Conservation (phyloP, 2,888 invertebrate genomes). For the Lycia hirtaria region DNA sequence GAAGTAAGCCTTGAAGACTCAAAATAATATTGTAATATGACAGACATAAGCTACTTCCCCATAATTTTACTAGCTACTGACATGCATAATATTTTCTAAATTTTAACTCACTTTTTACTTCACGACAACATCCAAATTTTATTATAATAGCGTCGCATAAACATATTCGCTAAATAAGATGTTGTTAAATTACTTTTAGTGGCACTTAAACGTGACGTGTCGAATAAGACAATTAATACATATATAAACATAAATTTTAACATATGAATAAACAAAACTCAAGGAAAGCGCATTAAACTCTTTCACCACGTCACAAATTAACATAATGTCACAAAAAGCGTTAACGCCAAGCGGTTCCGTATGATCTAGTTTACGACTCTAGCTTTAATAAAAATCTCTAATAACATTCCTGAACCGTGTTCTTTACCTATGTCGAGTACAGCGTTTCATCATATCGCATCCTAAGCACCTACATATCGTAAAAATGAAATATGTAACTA, state of each 20-base stretch:
- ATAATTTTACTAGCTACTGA: not conserved
- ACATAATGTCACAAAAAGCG: constrained; percentile 57
- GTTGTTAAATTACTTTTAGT: constrained; percentile 39
- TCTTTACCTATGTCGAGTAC: constrained; percentile 52
- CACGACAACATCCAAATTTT: constrained; percentile 17
- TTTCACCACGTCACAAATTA: constrained; percentile 62
- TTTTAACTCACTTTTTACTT: constrained; percentile 3
- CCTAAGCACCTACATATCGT: constrained; percentile 58
- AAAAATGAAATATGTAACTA: constrained; percentile 67
- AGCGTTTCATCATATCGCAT: constrained; percentile 63
- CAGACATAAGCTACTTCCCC: not conserved
- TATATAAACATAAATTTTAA: constrained; percentile 31
- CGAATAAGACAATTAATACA: constrained; percentile 37
- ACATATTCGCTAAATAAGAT: constrained; percentile 33
- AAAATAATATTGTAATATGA: too few relatives aligned
- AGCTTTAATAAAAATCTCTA: constrained; percentile 76
- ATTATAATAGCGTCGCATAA: constrained; percentile 29
- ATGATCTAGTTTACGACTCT: constrained; percentile 71
- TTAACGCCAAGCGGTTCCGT: constrained; percentile 57
- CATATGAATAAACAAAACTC: constrained; percentile 34
- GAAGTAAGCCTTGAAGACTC: too few relatives aligned
- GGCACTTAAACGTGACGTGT: constrained; percentile 37
- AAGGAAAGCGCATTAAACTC: constrained; percentile 46
- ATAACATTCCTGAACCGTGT: constrained; percentile 74
- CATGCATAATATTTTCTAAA: not conserved